Evolutionary conservation across 1,140 invertebrate species (phyloP).

Genomic region (Drosophila bifasciata): DNA sequence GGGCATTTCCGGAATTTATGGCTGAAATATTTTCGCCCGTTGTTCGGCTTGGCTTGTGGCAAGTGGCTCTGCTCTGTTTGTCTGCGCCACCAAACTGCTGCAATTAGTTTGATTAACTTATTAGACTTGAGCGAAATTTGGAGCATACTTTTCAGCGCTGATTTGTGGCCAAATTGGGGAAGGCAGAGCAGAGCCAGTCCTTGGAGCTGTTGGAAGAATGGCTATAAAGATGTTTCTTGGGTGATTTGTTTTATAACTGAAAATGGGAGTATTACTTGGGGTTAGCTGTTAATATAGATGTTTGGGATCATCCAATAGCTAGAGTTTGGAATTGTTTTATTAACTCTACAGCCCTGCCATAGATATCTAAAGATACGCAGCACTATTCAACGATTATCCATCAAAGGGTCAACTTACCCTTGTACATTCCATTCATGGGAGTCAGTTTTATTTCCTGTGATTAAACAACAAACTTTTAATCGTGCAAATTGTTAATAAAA

Average conservation of each 20-base stretch:
- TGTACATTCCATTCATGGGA: no score
- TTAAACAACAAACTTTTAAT: conserved; percentile 40
- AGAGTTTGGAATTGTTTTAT: no score
- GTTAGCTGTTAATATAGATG: no score
- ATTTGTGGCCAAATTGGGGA: conserved; percentile 13
- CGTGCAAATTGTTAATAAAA: conserved; percentile 52
- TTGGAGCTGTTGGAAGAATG: no score
- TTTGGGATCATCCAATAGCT: no score
- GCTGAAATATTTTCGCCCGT: conserved; percentile 49
- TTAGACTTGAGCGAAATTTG: conserved; percentile 40
- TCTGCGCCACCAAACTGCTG: conserved; percentile 17
- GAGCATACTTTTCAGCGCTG: conserved; percentile 23
- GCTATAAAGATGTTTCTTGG: neutral
- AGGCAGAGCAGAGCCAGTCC: no score
- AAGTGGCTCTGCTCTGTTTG: conserved; percentile 13
- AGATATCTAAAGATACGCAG: no score
- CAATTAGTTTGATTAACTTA: conserved; percentile 82
- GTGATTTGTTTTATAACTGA: neutral
- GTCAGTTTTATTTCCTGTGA: neutral
- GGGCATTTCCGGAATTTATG: conserved; percentile 65
- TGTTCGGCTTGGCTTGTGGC: conserved; percentile 9
- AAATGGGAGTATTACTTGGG: no score
- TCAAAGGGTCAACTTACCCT: no score
- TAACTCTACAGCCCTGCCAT: no score
- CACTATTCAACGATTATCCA: no score